Evolutionary conservation across 2,113 vertebrate genomes (phyloP), one percentile per base, ranked within the genome.

Genomic region (Dicentrarchus labrax): DNA sequence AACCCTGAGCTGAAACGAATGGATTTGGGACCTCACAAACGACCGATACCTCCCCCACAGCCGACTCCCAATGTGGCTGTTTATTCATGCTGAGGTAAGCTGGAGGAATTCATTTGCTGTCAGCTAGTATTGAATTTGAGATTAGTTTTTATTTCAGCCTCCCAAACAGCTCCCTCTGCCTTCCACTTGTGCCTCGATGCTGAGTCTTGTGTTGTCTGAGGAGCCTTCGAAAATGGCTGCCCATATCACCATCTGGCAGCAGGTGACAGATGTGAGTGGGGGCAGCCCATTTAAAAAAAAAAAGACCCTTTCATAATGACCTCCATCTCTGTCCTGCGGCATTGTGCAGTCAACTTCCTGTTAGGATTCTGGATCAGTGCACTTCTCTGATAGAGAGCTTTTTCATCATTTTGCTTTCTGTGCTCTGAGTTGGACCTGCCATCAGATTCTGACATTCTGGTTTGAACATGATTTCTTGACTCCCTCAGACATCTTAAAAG

Each of bases 51-150:
- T 88, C 89, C 91, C 91, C 89, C 85, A 86, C 86, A 87, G 86
- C 84, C 65, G 73, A 88, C 91, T 93, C 91, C 86, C 91, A 84
- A 59, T 77, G 88, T 85, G 95, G 93, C 95, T 96, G 96, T 96
- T 97, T 96, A 96, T 97, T 97, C 97, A 96, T 96, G 96, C 96
- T 97, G 97, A 97, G 97, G 95, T 97, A 97, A 97, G 96, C 96
- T 97, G 94, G 93, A 96, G 94, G 95, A 96, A 97, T 97, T 97
- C 96, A 97, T 97, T 96, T 96, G 96, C 96, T 97, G 96, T 97
- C 97, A 97, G 96, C 96, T 92, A 94, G 95, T 96, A 96, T 96
- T 97, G 97, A 96, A 97, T 98, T 96, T 95, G 95, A 97, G 96
- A 97, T 97, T 93, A 96, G 95, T 96, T 96, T 97, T 97, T 97